Evolutionary conservation across 1,140 invertebrate genomes (phyloP).

Genomic region (Leptopilina boulardi): DNA sequence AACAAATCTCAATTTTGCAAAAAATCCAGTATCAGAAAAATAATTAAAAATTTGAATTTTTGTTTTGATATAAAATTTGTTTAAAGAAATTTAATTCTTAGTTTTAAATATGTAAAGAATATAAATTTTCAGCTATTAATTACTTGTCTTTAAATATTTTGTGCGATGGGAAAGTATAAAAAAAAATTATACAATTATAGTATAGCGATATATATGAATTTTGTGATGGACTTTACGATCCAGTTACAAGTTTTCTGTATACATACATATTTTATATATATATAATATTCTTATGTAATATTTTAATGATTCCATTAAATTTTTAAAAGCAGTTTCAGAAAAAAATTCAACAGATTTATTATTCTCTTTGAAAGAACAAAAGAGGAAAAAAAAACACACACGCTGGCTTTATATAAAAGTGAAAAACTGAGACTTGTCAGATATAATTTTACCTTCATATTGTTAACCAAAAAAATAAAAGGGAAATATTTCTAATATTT

Average conservation of each 20-base stretch:
- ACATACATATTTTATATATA: background rate
- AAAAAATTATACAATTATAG: background rate
- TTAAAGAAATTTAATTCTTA: too few relatives aligned
- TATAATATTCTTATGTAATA: too few relatives aligned
- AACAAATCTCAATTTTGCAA: too few relatives aligned
- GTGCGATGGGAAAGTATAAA: background rate
- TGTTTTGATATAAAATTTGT: too few relatives aligned
- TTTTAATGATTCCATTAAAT: conserved; percentile 10
- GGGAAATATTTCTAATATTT: background rate
- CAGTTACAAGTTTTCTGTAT: background rate
- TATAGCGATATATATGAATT: background rate
- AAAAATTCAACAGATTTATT: conserved; percentile 5
- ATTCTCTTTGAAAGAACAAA: background rate
- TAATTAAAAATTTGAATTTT: too few relatives aligned
- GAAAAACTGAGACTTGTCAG: conserved; percentile 1
- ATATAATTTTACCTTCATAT: background rate
- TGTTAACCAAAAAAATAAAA: background rate
- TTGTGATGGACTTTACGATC: background rate
- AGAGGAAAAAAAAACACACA: background rate
- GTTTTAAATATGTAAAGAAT: too few relatives aligned
- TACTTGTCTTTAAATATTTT: background rate
- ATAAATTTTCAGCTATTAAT: too few relatives aligned
- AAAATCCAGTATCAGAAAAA: too few relatives aligned
- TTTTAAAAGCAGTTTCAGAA: background rate
- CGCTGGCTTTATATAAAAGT: background rate